A percentile compares a stretch with the other conserved stretches of the same genome.
phyloP scores from a whole-genome alignment of 2,888 invertebrate species.

The Lathronympha strigana region DNA sequence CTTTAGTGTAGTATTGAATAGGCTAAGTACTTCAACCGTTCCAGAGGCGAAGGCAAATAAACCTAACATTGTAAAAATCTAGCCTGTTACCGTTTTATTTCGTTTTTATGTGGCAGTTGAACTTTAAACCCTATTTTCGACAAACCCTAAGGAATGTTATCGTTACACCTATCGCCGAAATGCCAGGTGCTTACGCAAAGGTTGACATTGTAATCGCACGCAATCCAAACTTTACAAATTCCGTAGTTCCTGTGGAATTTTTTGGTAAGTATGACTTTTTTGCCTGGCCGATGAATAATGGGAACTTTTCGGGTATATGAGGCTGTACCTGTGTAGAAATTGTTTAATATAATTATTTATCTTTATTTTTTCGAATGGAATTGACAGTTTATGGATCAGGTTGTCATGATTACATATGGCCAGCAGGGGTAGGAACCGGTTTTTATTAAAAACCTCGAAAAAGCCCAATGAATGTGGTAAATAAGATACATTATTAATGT shows the following conservation, averaged over 20 bases:
- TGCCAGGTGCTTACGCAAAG: constrained; percentile 12
- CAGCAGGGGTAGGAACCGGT: no score
- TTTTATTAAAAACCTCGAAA: no score
- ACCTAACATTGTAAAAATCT: neutral
- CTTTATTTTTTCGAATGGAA: no score
- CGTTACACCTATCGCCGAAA: constrained; percentile 12
- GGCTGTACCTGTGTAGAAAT: no score
- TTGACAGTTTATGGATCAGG: no score
- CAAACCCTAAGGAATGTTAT: constrained; percentile 18
- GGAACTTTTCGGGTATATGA: no score
- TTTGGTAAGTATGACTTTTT: neutral
- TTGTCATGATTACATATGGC: no score
- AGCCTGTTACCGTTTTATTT: neutral
- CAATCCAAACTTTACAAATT: constrained; percentile 14
- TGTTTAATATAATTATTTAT: no score
- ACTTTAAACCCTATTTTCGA: constrained; percentile 24
- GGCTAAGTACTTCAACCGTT: neutral
- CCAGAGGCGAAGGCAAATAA: neutral
- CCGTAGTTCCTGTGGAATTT: neutral
- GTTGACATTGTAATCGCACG: constrained; percentile 22
- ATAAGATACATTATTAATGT: no score
- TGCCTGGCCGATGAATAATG: neutral
- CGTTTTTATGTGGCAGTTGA: constrained; percentile 24
- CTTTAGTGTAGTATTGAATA: no score
- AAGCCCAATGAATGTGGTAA: no score